phyloP scores from a whole-genome alignment of 2,797 vertebrate species.

The Momotus momota region DNA sequence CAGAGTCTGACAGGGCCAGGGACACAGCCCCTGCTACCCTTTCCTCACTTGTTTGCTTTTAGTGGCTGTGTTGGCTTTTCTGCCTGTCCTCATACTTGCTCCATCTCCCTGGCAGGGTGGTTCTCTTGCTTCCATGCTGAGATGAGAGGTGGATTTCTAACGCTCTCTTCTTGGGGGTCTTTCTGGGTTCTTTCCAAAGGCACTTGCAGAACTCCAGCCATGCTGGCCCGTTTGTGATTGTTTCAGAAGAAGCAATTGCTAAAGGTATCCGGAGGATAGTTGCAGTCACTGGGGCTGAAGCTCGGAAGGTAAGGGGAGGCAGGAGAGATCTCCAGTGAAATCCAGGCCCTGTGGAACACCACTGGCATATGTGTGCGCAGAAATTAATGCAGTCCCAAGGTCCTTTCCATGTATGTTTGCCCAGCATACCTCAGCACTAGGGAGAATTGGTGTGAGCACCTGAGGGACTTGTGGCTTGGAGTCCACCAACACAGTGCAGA shows the following conservation, averaged over 20 bases:
- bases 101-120: not conserved
- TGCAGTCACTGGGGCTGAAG: constrained; percentile 92
- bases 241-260: constrained; percentile 97
- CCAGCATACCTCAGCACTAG: not conserved
- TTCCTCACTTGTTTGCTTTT: not conserved
- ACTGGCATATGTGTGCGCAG: not conserved
- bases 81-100: not conserved
- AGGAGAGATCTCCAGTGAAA: not conserved
- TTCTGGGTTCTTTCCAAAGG: constrained; percentile 71
- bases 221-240: constrained; percentile 90
- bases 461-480: not conserved
- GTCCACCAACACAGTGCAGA: not conserved
- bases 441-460: not conserved
- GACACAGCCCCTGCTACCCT: not conserved
- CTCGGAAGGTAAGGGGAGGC: constrained; percentile 88
- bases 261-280: constrained; percentile 98
- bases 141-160: not conserved
- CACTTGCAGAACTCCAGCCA: constrained; percentile 94
- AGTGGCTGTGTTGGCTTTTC: not conserved
- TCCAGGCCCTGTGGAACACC: not conserved
- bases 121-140: not conserved
- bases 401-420: not conserved
- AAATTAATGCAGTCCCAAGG: not conserved
- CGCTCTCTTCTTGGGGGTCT: not conserved
- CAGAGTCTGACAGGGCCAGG: not conserved